These are phyloP conservation scores for Anisognathus igniventris DNA, from an alignment of 2,797 vertebrate species.

Conservation along the genomic window DNA sequence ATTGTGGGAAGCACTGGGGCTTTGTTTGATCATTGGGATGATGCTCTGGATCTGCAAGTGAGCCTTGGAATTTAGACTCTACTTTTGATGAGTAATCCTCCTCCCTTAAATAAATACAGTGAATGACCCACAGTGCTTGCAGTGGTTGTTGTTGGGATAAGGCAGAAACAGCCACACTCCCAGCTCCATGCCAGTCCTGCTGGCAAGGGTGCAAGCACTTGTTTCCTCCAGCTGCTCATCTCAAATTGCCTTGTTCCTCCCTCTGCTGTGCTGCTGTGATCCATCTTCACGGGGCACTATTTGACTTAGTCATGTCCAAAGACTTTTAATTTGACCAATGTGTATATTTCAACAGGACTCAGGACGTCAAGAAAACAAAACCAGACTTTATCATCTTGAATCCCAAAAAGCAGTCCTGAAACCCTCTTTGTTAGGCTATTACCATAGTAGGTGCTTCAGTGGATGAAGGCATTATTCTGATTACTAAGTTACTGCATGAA, in stretches of 20 bases:
- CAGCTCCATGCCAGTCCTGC: fast-evolving
- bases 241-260: fast-evolving
- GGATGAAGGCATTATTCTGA: background rate
- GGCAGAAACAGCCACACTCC: fast-evolving
- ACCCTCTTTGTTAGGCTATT: background rate
- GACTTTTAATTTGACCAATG: background rate
- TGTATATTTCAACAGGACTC: background rate
- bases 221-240: background rate
- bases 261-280: background rate
- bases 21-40: fast-evolving
- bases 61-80: background rate
- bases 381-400: background rate
- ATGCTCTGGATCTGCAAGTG: background rate
- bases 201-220: fast-evolving
- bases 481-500: background rate
- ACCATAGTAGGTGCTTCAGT: background rate
- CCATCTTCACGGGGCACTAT: fast-evolving
- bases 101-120: background rate
- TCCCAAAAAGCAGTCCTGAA: background rate
- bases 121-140: background rate
- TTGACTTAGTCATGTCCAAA: background rate
- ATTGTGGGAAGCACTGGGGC: background rate
- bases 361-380: fast-evolving
- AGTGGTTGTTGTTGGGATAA: background rate
- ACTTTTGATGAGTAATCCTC: background rate